Evolutionary conservation across 1,140 invertebrate species (phyloP), one percentile per base, ranked within the genome.

Genomic region (Chelonus insularis): DNA sequence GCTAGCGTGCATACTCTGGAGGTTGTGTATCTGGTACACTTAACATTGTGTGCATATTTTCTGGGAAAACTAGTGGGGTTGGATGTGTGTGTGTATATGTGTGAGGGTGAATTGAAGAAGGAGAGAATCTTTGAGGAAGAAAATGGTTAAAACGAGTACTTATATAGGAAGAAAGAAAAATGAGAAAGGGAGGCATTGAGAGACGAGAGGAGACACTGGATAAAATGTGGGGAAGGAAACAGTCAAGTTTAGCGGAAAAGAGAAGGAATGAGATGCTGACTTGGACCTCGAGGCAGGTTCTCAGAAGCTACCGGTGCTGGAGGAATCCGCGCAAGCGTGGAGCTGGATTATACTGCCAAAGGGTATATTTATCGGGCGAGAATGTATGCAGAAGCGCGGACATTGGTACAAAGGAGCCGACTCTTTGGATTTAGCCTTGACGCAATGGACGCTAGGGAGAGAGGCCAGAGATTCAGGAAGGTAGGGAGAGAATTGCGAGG

Each of bases 321-420:
- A 60, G 72, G 72, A 74, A 74, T 74, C 72, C 67, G 48, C 48
- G 50, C 56, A 57, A 36, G 56, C 48, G 43, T 58, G 68, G 68
- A 74, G 72, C 71, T 72, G 75, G 77, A 80, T 80, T 80, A 80
- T 78, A 75, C 75, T 79, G 77, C 77, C 76, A 79, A 78, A 81
- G 79, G 77, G 76, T 79, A 79, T 79, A 80, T 80, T 81, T 81
- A 81, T 80, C 77, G 78, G 76, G 76, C 77, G 77, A 79, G 78
- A 77, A 79, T 79, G 76, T 78, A 77, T 78, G 77, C 77, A 77
- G 76, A 80, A 79, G 75, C 76, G 74, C 75, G 76, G 75, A 76
- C 75, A 75, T 78, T 69, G 74, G 63, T 73, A 80, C 78, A 79
- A 80, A 80, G 77, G 72, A 72, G 68, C 77, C 77, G 78, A 57